A percentile compares a stretch with the other conserved stretches of the same genome.
Evolutionary conservation across 2,888 invertebrate genomes (phyloP).

Genomic region (Lydus trimaculatus): DNA sequence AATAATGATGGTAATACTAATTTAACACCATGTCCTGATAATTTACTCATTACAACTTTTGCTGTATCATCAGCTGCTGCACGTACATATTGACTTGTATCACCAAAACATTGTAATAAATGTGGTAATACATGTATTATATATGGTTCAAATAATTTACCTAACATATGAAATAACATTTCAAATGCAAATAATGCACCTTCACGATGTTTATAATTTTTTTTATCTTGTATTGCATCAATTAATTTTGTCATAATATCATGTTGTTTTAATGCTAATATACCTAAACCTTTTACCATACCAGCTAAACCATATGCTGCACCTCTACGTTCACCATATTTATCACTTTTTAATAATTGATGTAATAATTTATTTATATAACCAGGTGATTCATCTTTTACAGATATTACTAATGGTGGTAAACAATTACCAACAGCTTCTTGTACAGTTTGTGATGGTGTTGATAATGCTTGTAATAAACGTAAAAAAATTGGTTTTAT

Average conservation of each 20-base stretch:
- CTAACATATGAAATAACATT: slow-evolving; percentile 93
- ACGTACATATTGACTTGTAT: slow-evolving; percentile 93
- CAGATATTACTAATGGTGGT: slow-evolving; percentile 90
- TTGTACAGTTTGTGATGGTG: slow-evolving; percentile 97
- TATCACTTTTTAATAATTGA: slow-evolving; percentile 87
- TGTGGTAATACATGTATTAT: slow-evolving; percentile 97
- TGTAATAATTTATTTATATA: slow-evolving; percentile 88
- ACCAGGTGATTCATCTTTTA: slow-evolving; percentile 88
- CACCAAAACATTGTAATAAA: slow-evolving; percentile 94
- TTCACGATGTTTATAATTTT: slow-evolving; percentile 92
- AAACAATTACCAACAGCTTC: slow-evolving; percentile 97
- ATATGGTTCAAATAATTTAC: slow-evolving; percentile 97
- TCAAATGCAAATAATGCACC: slow-evolving; percentile 97
- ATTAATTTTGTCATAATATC: slow-evolving; percentile 95
- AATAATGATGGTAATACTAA: slow-evolving; percentile 93
- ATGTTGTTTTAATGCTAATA: slow-evolving; percentile 91
- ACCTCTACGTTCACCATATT: slow-evolving; percentile 92
- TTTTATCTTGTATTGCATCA: slow-evolving; percentile 95
- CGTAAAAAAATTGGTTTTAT: slow-evolving; percentile 94
- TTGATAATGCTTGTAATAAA: slow-evolving; percentile 88
- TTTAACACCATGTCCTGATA: slow-evolving; percentile 97
- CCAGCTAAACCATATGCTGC: slow-evolving; percentile 98
- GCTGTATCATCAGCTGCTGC: slow-evolving; percentile 97
- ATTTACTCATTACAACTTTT: slow-evolving; percentile 92
- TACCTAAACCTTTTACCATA: slow-evolving; percentile 95